Percentiles rank a stretch among this genome's conserved stretches.
Conservation (phyloP, 1,140 invertebrate species). For the Sarcophaga peregrina region DNA sequence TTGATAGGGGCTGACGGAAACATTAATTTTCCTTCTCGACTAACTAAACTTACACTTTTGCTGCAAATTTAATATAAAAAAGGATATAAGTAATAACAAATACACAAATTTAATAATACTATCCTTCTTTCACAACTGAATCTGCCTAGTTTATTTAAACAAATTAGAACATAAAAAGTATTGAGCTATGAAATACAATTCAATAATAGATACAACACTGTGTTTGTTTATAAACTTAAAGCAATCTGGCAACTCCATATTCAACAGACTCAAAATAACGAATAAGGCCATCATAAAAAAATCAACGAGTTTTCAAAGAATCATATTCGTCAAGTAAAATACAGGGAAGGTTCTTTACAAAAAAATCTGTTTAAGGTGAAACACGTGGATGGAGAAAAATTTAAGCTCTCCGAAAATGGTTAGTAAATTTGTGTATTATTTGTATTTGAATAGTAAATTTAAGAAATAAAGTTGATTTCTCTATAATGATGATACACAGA, state of each 20-base stretch:
- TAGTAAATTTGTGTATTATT: not conserved
- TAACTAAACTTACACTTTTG: no score
- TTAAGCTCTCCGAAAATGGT: not conserved
- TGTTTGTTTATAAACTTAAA: not conserved
- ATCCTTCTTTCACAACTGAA: no score
- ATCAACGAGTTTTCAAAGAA: conserved; percentile 10
- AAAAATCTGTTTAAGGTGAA: not conserved
- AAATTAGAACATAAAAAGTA: no score
- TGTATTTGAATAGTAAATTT: not conserved
- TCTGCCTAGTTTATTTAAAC: no score
- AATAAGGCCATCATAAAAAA: not conserved
- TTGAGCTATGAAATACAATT: not conserved
- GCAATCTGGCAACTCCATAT: not conserved
- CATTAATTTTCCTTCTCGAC: no score
- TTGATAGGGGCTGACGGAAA: no score
- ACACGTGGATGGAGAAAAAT: not conserved
- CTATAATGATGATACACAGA: conserved; percentile 45
- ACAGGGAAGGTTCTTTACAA: not conserved
- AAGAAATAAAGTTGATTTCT: not conserved
- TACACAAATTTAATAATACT: no score
- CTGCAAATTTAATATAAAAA: no score
- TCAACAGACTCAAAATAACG: not conserved
- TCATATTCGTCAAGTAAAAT: not conserved
- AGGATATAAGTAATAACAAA: no score
- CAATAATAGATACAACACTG: not conserved